phyloP scores from a whole-genome alignment of 1,140 invertebrate species.

The Ganaspis sp. region DNA sequence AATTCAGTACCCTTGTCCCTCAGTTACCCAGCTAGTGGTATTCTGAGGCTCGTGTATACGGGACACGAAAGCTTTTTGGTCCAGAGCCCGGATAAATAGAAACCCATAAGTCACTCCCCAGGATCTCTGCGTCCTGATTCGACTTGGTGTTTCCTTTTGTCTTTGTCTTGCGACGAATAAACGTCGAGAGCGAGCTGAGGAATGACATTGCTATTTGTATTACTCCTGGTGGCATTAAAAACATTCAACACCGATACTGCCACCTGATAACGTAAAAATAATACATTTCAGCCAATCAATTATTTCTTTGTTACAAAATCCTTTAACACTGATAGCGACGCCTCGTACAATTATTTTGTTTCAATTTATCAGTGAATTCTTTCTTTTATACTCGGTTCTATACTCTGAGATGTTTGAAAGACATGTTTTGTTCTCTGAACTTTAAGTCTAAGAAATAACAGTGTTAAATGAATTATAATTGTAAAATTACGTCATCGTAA shows the following conservation, averaged over 20 bases:
- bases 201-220: background rate
- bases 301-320: too few species aligned
- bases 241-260: slow-evolving; percentile 4
- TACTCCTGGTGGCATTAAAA: background rate
- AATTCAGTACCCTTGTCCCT: slow-evolving; percentile 71
- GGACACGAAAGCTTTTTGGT: slow-evolving; percentile 62
- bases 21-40: slow-evolving; percentile 61
- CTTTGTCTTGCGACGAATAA: slow-evolving; percentile 11
- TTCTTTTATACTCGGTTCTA: too few species aligned
- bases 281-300: too few species aligned
- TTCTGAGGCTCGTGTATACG: slow-evolving; percentile 40
- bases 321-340: too few species aligned
- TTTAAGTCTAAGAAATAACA: too few species aligned
- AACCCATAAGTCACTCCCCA: slow-evolving; percentile 63
- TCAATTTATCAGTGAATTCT: too few species aligned
- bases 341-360: too few species aligned
- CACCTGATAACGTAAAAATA: background rate
- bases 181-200: background rate
- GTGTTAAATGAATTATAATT: too few species aligned
- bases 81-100: slow-evolving; percentile 65
- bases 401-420: too few species aligned
- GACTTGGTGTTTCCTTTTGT: slow-evolving; percentile 15
- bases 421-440: too few species aligned
- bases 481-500: too few species aligned
- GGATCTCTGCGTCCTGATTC: slow-evolving; percentile 48